Conservation (phyloP, 2,888 invertebrate species). For the Drosophila algonquin region DNA sequence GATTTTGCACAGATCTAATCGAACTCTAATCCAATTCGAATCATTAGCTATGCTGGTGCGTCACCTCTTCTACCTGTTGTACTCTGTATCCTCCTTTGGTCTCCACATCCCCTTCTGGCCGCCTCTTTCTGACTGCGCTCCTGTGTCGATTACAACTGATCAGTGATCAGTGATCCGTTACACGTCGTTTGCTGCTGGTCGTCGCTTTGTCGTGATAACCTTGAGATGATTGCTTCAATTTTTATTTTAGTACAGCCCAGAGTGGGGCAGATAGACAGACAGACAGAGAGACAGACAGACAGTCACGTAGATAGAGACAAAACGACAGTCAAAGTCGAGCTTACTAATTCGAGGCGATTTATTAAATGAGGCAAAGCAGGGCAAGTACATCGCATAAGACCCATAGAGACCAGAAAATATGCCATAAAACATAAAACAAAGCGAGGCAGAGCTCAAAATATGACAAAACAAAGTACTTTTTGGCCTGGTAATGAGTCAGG, state of each 20-base stretch:
- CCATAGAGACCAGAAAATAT: conserved; percentile 27
- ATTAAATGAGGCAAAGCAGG: conserved; percentile 69
- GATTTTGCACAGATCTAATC: conserved; percentile 26
- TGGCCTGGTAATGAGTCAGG: conserved; percentile 50
- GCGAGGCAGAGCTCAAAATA: conserved; percentile 42
- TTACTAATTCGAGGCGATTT: conserved; percentile 72
- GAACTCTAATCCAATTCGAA: conserved; percentile 50
- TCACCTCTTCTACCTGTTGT: conserved; percentile 22
- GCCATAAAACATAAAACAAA: conserved; percentile 51
- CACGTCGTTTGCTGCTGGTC: conserved; percentile 49
- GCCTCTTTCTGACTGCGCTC: background rate
- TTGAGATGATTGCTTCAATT: conserved; percentile 78
- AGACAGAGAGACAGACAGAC: conserved; percentile 11
- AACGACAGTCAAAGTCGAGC: conserved; percentile 27
- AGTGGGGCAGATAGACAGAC: conserved; percentile 38
- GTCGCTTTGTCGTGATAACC: conserved; percentile 75
- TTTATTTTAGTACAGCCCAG: conserved; percentile 28
- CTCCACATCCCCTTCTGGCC: too few relatives aligned
- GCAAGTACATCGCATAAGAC: conserved; percentile 43
- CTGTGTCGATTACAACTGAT: conserved; percentile 51
- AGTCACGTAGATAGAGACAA: conserved; percentile 1
- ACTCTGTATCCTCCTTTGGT: background rate
- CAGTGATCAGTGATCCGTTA: conserved; percentile 80
- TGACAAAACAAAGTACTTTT: conserved; percentile 41
- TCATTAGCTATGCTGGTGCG: conserved; percentile 64